Base-by-base conservation (phyloP, 1,140 invertebrate genomes). In the Holotrichia oblita region DNA sequence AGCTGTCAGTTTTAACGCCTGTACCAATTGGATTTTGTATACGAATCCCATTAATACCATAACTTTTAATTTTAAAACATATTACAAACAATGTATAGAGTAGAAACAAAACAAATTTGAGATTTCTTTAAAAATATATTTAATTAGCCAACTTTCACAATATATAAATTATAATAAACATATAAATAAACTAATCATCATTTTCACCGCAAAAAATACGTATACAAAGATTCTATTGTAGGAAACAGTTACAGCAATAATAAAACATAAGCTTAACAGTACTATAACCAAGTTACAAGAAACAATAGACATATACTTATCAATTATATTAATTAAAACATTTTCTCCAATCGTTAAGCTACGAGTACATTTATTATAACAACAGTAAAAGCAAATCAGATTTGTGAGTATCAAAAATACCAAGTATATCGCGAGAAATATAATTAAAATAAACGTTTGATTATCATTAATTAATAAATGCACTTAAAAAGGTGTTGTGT, bases 351-450 rank as follows among this genome's bases (percentile, higher is more conserved):
- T 17, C 17, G 14, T 55, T 17, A 55, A 48, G n/a, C 10, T 48
- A 48, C 3, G 14, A 17, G 2, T 14, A 17, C 17, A 55, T 17
- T 55, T 55, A 17, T 17, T 55, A n/a, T 14, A 6, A 6, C 0
- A 55, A 55, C 4, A n/a, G 4, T 6, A 55, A 55, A 55, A n/a
- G 14, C 4, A 55, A 55, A 55, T 55, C 48, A 69, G 22, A 27
- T 69, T 6, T 22, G 24, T 14, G 9, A 27, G 61, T 69, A 69
- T 69, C 61, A 34, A 69, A 69, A 69, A 69, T 69, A 69, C 12
- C n/a, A n/a, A n/a, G n/a, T n/a, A n/a, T n/a, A n/a, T n/a, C n/a
- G n/a, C n/a, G n/a, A n/a, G n/a, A n/a, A n/a, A n/a, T n/a, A n/a
- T n/a, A 69, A 2, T 6, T 20, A 9, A 69, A 69, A 27, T 24